These are phyloP conservation scores for Rhodeus uyekii DNA, from an alignment of 2,797 vertebrate genomes.

Conservation along the genomic window DNA sequence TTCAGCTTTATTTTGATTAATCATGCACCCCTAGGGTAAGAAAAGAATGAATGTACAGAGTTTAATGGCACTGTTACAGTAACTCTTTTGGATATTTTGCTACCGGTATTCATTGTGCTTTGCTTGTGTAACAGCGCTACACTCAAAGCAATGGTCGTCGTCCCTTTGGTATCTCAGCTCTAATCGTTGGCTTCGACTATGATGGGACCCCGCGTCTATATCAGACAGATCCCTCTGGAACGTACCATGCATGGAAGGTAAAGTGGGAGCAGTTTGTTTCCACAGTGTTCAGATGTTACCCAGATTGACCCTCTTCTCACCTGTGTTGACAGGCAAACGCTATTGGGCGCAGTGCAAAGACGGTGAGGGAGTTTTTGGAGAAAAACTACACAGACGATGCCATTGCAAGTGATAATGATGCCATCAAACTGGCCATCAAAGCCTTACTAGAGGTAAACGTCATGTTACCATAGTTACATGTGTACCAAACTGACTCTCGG, in stretches of 20 bases:
- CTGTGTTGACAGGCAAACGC: constrained; percentile 77
- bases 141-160: constrained; percentile 84
- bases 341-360: constrained; percentile 84
- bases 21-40: neutral
- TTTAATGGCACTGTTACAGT: neutral
- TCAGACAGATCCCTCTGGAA: constrained; percentile 85
- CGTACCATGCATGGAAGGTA: constrained; percentile 87
- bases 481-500: neutral
- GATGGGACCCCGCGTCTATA: constrained; percentile 83
- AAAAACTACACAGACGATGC: constrained; percentile 85
- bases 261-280: constrained; percentile 11
- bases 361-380: constrained; percentile 83
- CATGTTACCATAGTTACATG: neutral
- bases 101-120: neutral
- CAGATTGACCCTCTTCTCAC: neutral
- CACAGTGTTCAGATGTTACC: neutral
- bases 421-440: constrained; percentile 83
- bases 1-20: neutral
- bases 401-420: constrained; percentile 79
- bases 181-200: constrained; percentile 86
- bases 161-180: constrained; percentile 83
- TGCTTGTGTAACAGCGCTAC: constrained; percentile 72
- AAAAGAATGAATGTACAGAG: neutral
- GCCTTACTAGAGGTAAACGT: constrained; percentile 83
- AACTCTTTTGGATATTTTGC: neutral